Evolutionary conservation across 2,113 vertebrate species (phyloP).

Genomic region (Pholis gunnellus): DNA sequence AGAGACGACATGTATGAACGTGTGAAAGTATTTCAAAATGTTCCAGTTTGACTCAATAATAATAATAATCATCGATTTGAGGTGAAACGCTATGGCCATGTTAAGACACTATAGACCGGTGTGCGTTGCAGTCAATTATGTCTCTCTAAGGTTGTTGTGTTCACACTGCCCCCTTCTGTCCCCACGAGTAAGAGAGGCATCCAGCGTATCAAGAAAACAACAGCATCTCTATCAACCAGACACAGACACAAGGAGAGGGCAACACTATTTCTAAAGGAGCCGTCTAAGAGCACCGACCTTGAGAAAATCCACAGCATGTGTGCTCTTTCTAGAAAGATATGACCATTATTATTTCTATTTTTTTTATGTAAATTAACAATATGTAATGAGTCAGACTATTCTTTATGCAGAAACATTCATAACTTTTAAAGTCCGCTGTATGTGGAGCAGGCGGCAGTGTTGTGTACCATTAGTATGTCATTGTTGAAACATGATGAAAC

Average conservation of each 20-base stretch:
- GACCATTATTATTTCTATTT: neutral
- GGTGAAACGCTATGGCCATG: neutral
- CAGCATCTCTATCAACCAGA: slow-evolving; percentile 63
- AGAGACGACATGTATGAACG: neutral
- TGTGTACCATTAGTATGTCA: slow-evolving; percentile 62
- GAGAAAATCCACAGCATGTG: neutral
- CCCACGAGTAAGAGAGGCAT: slow-evolving; percentile 42
- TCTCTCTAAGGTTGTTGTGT: slow-evolving; percentile 64
- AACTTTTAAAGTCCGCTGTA: slow-evolving; percentile 39
- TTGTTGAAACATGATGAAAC: slow-evolving; percentile 71
- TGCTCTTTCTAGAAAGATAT: neutral
- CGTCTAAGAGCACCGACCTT: neutral
- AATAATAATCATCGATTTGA: neutral
- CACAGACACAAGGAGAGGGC: slow-evolving; percentile 31
- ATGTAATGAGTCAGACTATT: neutral
- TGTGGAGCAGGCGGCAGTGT: slow-evolving; percentile 31
- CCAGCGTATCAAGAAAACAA: slow-evolving; percentile 53
- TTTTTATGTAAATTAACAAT: neutral
- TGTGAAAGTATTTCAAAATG: neutral
- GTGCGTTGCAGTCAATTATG: slow-evolving; percentile 42
- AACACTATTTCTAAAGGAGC: slow-evolving; percentile 11
- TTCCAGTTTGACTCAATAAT: neutral
- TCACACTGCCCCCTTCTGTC: slow-evolving; percentile 80
- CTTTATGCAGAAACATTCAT: slow-evolving; percentile 14
- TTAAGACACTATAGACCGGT: slow-evolving; percentile 1